A percentile compares a stretch with the other conserved stretches of the same genome.
These are phyloP conservation scores for Clostera curtula DNA, from an alignment of 2,888 invertebrate species.

Conservation along the genomic window DNA sequence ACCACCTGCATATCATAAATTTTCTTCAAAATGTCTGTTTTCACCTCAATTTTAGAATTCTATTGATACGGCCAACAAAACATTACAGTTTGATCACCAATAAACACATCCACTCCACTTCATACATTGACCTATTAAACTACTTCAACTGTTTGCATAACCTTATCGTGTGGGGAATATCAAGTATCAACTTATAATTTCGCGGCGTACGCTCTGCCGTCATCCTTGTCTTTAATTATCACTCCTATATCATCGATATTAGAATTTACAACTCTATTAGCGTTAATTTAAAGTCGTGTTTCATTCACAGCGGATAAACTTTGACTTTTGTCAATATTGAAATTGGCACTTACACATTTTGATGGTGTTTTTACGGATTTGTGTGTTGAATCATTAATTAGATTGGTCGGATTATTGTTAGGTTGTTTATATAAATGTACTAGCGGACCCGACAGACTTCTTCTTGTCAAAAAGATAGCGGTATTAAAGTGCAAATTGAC, in stretches of 20 bases:
- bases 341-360: conserved; percentile 25
- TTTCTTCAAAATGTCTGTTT: no score
- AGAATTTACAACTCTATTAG: conserved; percentile 10
- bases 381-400: conserved; percentile 41
- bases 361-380: conserved; percentile 40
- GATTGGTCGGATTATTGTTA: no score
- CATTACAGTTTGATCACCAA: conserved; percentile 31
- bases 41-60: no score
- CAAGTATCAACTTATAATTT: conserved; percentile 38
- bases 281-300: conserved; percentile 4
- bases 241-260: conserved; percentile 9
- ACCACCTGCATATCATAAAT: no score
- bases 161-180: conserved; percentile 32
- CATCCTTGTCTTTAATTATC: conserved; percentile 35
- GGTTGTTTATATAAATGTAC: no score
- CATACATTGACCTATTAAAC: conserved; percentile 50
- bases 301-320: no score
- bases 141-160: conserved; percentile 49
- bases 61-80: no score
- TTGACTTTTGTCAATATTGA: conserved; percentile 7
- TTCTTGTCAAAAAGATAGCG: no score
- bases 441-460: no score
- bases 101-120: conserved; percentile 27
- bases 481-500: no score
- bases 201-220: conserved; percentile 38